These are phyloP conservation scores for Caenorhabditis sp. DNA, from an alignment of 2,888 invertebrate genomes.

Conservation along the genomic window DNA sequence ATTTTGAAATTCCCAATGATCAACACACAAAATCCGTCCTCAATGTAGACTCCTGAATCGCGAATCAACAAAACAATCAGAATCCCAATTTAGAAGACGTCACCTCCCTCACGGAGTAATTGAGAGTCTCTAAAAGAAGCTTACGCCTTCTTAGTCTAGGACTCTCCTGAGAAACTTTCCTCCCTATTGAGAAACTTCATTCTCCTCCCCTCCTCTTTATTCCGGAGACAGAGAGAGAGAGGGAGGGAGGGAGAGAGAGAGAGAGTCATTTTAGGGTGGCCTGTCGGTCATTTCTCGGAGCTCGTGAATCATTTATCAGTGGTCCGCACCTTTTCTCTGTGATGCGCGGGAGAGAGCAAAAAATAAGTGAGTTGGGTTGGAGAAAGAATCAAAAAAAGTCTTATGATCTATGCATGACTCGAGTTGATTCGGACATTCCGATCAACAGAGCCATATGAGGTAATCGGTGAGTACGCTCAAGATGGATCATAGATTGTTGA, in stretches of 20 bases:
- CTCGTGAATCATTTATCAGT: conserved; percentile 15
- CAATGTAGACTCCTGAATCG: neutral
- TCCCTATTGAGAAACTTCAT: neutral
- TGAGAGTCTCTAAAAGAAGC: conserved; percentile 8
- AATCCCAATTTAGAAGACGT: neutral
- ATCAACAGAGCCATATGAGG: no score
- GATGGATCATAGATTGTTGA: no score
- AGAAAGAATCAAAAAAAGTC: no score
- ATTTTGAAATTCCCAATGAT: no score
- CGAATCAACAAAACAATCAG: conserved; percentile 2
- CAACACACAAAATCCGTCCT: no score
- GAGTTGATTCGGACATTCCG: no score
- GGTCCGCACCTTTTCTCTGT: neutral
- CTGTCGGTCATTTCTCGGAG: conserved; percentile 23
- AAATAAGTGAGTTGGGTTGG: no score
- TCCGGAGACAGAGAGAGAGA: neutral
- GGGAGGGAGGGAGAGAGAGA: neutral
- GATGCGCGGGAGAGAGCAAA: neutral
- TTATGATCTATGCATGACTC: no score
- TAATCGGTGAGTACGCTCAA: no score
- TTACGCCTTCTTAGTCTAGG: neutral
- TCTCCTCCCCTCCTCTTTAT: neutral
- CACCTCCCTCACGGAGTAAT: conserved; percentile 9
- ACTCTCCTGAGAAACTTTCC: no score
- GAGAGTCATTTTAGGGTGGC: conserved; percentile 35